Conservation (phyloP, 2,888 invertebrate genomes). For the Drosophila histrio region DNA sequence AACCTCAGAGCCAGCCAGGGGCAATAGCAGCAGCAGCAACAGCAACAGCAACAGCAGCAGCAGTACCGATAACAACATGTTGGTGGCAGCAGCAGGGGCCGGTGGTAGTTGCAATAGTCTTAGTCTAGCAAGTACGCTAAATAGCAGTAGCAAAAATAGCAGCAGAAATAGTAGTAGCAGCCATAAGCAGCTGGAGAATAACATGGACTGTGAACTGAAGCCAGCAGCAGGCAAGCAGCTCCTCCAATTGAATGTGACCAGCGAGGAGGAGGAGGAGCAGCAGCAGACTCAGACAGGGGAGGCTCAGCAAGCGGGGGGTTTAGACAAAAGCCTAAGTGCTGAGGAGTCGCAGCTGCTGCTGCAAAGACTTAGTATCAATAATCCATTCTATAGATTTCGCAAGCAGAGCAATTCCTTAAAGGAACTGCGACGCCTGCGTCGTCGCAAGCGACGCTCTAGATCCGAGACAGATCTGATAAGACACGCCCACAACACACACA, state of each 20-base stretch:
- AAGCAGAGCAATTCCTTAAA: slow-evolving; percentile 81
- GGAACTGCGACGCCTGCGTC: slow-evolving; percentile 57
- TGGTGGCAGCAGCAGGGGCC: slow-evolving; percentile 3
- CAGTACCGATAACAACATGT: slow-evolving; percentile 29
- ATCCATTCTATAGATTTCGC: slow-evolving; percentile 83
- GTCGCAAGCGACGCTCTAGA: slow-evolving; percentile 59
- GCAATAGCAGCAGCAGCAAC: slow-evolving; percentile 26
- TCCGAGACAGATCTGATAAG: slow-evolving; percentile 78
- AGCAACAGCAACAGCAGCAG: slow-evolving; percentile 31
- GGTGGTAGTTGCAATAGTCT: slow-evolving; percentile 59
- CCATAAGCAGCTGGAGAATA: slow-evolving; percentile 59
- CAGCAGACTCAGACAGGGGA: slow-evolving; percentile 7
- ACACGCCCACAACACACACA: not conserved
- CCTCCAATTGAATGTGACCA: slow-evolving; percentile 59
- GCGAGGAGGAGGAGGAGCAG: slow-evolving; percentile 18
- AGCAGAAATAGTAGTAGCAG: slow-evolving; percentile 46
- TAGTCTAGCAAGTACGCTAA: slow-evolving; percentile 55
- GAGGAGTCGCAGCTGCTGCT: slow-evolving; percentile 73
- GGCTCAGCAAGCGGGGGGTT: not conserved
- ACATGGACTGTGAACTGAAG: slow-evolving; percentile 65
- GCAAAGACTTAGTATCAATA: slow-evolving; percentile 80
- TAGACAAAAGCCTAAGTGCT: slow-evolving; percentile 30
- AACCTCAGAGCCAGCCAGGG: slow-evolving; percentile 15
- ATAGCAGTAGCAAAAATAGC: slow-evolving; percentile 45
- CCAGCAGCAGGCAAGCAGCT: slow-evolving; percentile 51